phyloP scores from a whole-genome alignment of 2,113 vertebrate genomes.

The Petrocephalus zakoni region DNA sequence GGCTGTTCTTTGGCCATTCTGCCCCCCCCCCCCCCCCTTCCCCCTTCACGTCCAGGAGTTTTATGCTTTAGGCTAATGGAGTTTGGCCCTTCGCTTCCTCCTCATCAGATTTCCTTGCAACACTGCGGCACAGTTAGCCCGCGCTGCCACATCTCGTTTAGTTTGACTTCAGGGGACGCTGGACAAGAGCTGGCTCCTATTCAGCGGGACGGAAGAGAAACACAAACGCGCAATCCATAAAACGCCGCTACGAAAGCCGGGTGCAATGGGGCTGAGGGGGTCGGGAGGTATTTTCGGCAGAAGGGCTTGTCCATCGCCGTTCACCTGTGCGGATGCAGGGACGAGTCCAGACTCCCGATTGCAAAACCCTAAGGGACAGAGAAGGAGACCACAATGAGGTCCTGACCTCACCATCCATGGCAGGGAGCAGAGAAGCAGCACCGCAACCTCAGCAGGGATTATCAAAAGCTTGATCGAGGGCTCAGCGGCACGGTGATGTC shows the following conservation, averaged over 20 bases:
- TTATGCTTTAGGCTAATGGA: background rate
- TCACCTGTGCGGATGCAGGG: background rate
- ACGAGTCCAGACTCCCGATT: background rate
- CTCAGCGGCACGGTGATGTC: background rate
- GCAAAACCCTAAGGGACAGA: constrained; percentile 12
- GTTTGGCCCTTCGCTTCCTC: background rate
- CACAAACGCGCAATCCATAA: background rate
- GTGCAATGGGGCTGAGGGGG: constrained; percentile 2
- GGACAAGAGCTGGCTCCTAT: background rate
- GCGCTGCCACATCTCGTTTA: background rate
- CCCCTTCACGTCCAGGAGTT: background rate
- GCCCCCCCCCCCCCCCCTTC: background rate
- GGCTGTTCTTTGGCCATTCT: background rate
- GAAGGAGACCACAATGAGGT: background rate
- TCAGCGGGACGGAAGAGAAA: background rate
- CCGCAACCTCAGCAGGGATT: background rate
- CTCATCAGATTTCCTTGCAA: background rate
- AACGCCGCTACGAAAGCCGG: background rate
- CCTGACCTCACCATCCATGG: background rate
- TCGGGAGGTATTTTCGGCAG: background rate
- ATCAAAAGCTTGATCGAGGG: background rate
- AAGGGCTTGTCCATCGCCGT: constrained; percentile 4
- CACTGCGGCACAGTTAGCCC: background rate
- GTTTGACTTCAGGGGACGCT: background rate
- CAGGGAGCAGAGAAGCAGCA: background rate